Percentiles rank a stretch among this genome's conserved stretches.
These are phyloP conservation scores for Brachionus plicatilis DNA, from an alignment of 1,140 invertebrate species.

Conservation along the genomic window DNA sequence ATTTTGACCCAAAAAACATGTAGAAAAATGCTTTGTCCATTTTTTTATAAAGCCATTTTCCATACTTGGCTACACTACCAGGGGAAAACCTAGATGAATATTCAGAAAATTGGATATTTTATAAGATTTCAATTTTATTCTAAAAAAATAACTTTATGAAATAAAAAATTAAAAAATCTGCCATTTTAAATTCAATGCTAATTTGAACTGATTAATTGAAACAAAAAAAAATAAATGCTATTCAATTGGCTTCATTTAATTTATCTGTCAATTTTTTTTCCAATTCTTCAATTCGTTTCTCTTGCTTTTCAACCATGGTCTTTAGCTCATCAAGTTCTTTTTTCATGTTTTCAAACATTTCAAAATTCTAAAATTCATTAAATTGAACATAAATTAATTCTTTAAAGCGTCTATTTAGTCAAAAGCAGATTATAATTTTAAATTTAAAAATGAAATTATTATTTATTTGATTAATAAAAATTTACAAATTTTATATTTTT, in stretches of 20 bases:
- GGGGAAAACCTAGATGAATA: no score
- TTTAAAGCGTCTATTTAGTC: not conserved
- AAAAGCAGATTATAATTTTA: not conserved
- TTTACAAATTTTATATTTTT: not conserved
- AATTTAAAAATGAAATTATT: not conserved
- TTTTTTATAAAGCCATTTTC: no score
- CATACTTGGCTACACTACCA: no score
- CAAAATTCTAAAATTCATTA: not conserved
- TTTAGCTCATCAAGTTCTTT: slow-evolving; percentile 13
- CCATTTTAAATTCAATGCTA: not conserved
- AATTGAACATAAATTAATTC: not conserved
- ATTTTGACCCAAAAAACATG: no score
- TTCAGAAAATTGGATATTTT: no score
- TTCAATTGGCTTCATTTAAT: not conserved
- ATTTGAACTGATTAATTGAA: no score
- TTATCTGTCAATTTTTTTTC: not conserved
- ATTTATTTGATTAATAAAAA: slow-evolving; percentile 5
- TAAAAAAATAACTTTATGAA: not conserved
- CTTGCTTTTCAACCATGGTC: not conserved
- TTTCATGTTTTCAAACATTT: not conserved
- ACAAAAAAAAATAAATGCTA: not conserved
- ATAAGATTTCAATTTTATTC: no score
- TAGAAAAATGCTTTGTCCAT: no score
- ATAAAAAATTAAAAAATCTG: not conserved
- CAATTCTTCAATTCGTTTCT: slow-evolving; percentile 3